Conservation (phyloP, 1,140 invertebrate species). For the Scaptomyza hsui region DNA sequence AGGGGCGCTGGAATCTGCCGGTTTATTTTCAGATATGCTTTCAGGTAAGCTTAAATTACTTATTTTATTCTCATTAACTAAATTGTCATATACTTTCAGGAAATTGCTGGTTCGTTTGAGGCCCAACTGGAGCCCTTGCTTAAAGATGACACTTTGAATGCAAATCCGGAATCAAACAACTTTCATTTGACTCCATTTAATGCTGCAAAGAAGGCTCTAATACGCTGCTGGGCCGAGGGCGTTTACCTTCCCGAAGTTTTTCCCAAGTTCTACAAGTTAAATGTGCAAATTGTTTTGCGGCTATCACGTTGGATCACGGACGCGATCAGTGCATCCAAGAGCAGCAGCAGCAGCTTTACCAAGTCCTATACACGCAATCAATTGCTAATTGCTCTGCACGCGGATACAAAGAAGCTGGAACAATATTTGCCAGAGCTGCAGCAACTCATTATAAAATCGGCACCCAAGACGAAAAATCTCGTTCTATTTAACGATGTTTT, state of each 20-base stretch:
- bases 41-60: slow-evolving; percentile 85
- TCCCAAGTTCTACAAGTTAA: slow-evolving; percentile 94
- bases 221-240: slow-evolving; percentile 89
- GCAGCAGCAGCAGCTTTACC: slow-evolving; percentile 24
- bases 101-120: slow-evolving; percentile 90
- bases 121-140: slow-evolving; percentile 63
- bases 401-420: slow-evolving; percentile 66
- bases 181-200: slow-evolving; percentile 68
- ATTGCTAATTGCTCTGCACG: slow-evolving; percentile 64
- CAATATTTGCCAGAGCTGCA: slow-evolving; percentile 54
- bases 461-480: slow-evolving; percentile 40
- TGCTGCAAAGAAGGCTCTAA: slow-evolving; percentile 81
- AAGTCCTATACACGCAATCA: slow-evolving; percentile 46
- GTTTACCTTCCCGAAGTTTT: slow-evolving; percentile 90
- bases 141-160: slow-evolving; percentile 40
- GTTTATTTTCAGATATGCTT: slow-evolving; percentile 98
- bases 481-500: slow-evolving; percentile 56
- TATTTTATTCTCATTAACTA: background rate
- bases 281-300: slow-evolving; percentile 91
- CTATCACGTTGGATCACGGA: slow-evolving; percentile 89
- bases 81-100: slow-evolving; percentile 77
- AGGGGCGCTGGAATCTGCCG: slow-evolving; percentile 95
- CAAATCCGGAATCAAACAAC: slow-evolving; percentile 3
- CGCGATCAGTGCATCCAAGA: slow-evolving; percentile 53
- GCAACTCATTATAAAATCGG: slow-evolving; percentile 40